These are phyloP conservation scores for Tenualosa thibaudeaui DNA, from an alignment of 2,797 vertebrate genomes.

Conservation along the genomic window DNA sequence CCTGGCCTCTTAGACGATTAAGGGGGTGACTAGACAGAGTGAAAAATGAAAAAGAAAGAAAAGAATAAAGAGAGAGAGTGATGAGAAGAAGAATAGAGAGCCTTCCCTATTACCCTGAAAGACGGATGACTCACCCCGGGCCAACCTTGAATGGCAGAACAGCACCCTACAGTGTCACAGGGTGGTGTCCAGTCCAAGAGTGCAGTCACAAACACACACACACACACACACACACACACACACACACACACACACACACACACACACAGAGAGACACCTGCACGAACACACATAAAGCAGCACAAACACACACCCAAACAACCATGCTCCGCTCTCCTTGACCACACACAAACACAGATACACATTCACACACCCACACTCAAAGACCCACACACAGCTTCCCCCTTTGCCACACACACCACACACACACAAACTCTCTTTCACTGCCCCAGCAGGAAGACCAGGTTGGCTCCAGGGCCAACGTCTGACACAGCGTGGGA, in stretches of 20 bases:
- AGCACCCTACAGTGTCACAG: conserved; percentile 56
- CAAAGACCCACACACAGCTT: not conserved
- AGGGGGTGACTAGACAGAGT: conserved; percentile 41
- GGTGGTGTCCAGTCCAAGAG: conserved; percentile 48
- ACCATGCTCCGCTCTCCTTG: not conserved
- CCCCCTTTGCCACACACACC: not conserved
- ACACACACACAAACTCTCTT: conserved; percentile 26
- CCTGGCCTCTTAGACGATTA: conserved; percentile 53
- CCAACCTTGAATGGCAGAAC: conserved; percentile 59
- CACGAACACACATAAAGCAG: not conserved
- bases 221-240: not conserved
- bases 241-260: not conserved
- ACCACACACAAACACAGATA: not conserved
- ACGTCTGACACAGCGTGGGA: conserved; percentile 1
- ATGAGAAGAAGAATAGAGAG: conserved; percentile 32
- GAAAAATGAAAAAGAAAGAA: conserved; percentile 47
- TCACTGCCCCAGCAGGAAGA: conserved; percentile 57
- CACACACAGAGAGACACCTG: too few relatives aligned
- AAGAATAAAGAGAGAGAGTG: conserved; percentile 48
- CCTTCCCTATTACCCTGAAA: conserved; percentile 53
- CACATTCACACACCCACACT: not conserved
- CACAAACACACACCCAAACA: not conserved
- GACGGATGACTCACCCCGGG: conserved; percentile 74
- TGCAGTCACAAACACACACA: not conserved
- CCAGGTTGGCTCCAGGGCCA: conserved; percentile 57